Base-by-base conservation (phyloP, 2,888 invertebrate species). In the Tortricodes alternella region DNA sequence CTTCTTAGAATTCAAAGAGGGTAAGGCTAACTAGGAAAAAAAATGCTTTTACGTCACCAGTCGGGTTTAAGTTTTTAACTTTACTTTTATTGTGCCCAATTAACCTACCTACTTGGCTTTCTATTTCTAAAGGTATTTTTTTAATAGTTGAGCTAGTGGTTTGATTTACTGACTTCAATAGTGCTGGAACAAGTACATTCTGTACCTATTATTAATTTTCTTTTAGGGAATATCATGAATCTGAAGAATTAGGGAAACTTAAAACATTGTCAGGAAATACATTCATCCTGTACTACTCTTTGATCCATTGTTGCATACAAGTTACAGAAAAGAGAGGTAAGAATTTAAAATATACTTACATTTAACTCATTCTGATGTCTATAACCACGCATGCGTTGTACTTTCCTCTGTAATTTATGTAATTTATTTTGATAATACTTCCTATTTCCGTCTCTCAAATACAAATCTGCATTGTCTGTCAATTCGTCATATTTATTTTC, bases 341-440 rank as follows among this genome's bases (percentile, higher is more conserved):
- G n/a, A n/a, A 8, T 34, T 15, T 13, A 15, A 3, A 58, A 51
- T 51, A 50, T 16, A 56, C 15, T 21, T 65, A 73, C 3, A 62
- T 66, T 67, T 55, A 70, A 66, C n/a, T 64, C 63, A 32, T 50
- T 62, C n/a, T 43, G 68, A 18, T 56, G 68, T 55, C 65, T 68
- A 9, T 48, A 56, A 44, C 43, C 66, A 2, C 68, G 66, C 11
- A 63, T 52, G 16, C 55, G 63, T 6, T 65, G 70, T 6, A 81
- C 59, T 60, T 70, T 79, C 34, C 68, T 74, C 46, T 79, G 74
- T 7, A 88, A 67, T 50, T 71, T 76, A 21, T 80, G 74, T 2
- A 87, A 64, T 67, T 80, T 86, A 1, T 80, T 74, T 58, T 85
- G 80, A 58, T 85, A 86, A 64, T 71, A 85, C 49, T 74, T 79